Conservation (phyloP, 2,888 invertebrate species). For the Sicus ferrugineus region DNA sequence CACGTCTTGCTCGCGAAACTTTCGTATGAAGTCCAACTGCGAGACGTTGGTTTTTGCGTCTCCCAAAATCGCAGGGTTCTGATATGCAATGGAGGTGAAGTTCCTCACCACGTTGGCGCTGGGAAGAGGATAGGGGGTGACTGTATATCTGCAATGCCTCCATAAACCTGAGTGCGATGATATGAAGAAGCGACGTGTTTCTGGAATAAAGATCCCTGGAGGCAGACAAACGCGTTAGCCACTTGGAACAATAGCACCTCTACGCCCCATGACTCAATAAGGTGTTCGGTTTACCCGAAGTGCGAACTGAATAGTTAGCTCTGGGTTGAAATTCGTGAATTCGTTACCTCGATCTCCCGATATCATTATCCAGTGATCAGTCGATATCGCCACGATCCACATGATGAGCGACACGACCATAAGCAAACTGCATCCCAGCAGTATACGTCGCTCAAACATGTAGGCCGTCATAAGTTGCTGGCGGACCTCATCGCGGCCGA, state of each 20-base stretch:
- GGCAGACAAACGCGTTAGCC: too few species aligned
- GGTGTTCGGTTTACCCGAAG: too few species aligned
- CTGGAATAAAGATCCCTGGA: conserved; percentile 69
- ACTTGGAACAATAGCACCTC: too few species aligned
- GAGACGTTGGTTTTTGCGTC: conserved; percentile 56
- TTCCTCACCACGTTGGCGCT: conserved; percentile 68
- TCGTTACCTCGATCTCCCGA: conserved; percentile 56
- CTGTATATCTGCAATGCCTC: conserved; percentile 65
- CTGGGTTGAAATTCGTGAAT: too few species aligned
- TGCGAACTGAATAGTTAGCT: too few species aligned
- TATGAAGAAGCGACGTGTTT: conserved; percentile 70
- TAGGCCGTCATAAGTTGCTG: conserved; percentile 70
- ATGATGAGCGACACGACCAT: conserved; percentile 73
- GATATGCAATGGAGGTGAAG: conserved; percentile 66
- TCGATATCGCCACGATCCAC: conserved; percentile 79
- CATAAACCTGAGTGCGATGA: conserved; percentile 77
- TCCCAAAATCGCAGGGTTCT: conserved; percentile 49
- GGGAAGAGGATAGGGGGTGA: conserved; percentile 64
- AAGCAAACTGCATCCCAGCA: conserved; percentile 74
- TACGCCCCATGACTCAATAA: too few species aligned
- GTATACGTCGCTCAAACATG: conserved; percentile 75
- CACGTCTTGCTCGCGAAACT: conserved; percentile 49
- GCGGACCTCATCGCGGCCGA: conserved; percentile 69
- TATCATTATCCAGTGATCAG: conserved; percentile 77
- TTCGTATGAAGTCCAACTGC: conserved; percentile 51